Evolutionary conservation across 2,113 vertebrate species (phyloP), one percentile per base, ranked within the genome.

Genomic region (Carlito syrichta): DNA sequence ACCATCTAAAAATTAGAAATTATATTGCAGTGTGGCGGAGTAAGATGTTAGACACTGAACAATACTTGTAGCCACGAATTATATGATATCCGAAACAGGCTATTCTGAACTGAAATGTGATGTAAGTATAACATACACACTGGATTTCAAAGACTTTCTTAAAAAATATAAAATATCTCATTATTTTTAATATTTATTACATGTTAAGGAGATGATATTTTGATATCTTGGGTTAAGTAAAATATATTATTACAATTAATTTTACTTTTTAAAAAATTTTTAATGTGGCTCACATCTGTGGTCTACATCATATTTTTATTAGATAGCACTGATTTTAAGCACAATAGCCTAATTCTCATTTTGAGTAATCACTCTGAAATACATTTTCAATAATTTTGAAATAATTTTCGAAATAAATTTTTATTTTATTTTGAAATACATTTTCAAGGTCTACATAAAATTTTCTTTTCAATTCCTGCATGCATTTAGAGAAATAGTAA

Each of bases 351-450:
- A 88, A 50, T 48, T 73, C 13, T 77, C 30, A 79, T 25, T 17
- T 68, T 25, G 22, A 45, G 40, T 52, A 68, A 54, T 74, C 25
- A 35, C 35, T n/a, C n/a, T 66, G 54, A 91, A 91, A 56, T 54
- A 88, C 87, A 52, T 43, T 82, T 91, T 76, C 48, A 82, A 91
- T n/a, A n/a, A n/a, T n/a, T n/a, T n/a, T n/a, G n/a, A n/a, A n/a
- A n/a, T n/a, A n/a, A n/a, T n/a, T n/a, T n/a, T n/a, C n/a, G n/a
- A n/a, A n/a, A n/a, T n/a, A n/a, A n/a, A n/a, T n/a, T n/a, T n/a
- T n/a, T n/a, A n/a, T n/a, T n/a, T n/a, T n/a, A n/a, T n/a, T n/a
- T n/a, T 66, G 54, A 91, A 91, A 56, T 54, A 88, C 87, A 52
- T 43, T 82, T 91, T 76, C 48, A 82, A 91, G 68, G 32, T 69